Evolutionary conservation across 2,797 vertebrate species (phyloP).

Genomic region (Rhynchotus rufescens): DNA sequence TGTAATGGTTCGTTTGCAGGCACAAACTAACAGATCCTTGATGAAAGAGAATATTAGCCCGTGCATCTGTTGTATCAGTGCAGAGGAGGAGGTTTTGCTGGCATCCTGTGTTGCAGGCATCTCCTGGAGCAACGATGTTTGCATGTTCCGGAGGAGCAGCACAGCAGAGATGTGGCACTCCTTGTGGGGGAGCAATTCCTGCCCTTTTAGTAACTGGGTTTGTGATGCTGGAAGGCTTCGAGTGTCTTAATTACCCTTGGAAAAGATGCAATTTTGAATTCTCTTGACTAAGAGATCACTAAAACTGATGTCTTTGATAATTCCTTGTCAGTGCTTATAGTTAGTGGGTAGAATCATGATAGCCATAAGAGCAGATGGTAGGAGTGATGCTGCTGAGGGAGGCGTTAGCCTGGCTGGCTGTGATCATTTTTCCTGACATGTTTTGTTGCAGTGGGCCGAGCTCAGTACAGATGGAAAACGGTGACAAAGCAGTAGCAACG

Average conservation of each 20-base stretch:
- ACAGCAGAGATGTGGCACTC: neutral
- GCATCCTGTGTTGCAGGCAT: neutral
- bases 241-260: neutral
- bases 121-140: neutral
- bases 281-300: neutral
- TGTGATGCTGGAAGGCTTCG: neutral
- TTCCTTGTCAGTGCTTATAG: neutral
- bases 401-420: neutral
- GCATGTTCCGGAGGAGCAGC: neutral
- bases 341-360: fast-evolving
- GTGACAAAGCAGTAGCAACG: constrained; percentile 81
- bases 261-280: neutral
- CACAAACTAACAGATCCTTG: neutral
- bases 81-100: neutral
- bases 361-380: neutral
- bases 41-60: neutral
- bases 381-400: neutral
- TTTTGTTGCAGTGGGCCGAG: constrained; percentile 84
- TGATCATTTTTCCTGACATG: neutral
- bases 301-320: neutral
- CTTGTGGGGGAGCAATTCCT: neutral
- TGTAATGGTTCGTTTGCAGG: neutral
- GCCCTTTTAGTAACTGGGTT: neutral
- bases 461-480: constrained; percentile 80
- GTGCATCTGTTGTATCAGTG: fast-evolving